Evolutionary conservation across 2,797 vertebrate genomes (phyloP).

Genomic region (Octomys mimax): DNA sequence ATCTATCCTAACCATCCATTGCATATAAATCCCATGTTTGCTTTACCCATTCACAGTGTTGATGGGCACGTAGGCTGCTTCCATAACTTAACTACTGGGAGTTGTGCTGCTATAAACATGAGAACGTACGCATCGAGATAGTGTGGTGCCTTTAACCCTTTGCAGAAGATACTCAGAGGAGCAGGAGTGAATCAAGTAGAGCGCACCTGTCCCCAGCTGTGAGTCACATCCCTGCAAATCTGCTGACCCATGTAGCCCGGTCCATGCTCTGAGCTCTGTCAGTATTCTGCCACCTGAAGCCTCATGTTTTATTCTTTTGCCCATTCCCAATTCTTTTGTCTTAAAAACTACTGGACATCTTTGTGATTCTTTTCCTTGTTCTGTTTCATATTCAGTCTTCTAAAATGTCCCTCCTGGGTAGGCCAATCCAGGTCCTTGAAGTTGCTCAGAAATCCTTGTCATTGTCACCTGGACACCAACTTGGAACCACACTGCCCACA

Average conservation of each 20-base stretch:
- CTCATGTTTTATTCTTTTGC: constrained; percentile 5
- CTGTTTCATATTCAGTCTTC: background rate
- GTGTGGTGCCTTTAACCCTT: background rate
- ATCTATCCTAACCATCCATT: no score
- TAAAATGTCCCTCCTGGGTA: background rate
- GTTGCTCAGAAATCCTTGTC: background rate
- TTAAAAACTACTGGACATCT: background rate
- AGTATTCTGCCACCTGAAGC: background rate
- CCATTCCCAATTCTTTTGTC: background rate
- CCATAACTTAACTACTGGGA: background rate
- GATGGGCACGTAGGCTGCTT: background rate
- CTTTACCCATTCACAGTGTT: background rate
- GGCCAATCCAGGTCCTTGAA: background rate
- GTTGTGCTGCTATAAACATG: background rate
- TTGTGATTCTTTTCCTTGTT: constrained; percentile 12
- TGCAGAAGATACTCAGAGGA: background rate
- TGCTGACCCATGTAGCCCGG: background rate
- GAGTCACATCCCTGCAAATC: background rate
- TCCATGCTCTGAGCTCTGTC: background rate
- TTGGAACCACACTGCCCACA: background rate
- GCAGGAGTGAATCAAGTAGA: background rate
- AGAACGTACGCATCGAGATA: background rate
- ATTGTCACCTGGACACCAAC: background rate
- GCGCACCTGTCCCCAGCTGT: background rate
- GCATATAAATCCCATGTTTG: background rate